Base-by-base conservation (phyloP, 2,888 invertebrate species). In the Cecidostiba fungosa region DNA sequence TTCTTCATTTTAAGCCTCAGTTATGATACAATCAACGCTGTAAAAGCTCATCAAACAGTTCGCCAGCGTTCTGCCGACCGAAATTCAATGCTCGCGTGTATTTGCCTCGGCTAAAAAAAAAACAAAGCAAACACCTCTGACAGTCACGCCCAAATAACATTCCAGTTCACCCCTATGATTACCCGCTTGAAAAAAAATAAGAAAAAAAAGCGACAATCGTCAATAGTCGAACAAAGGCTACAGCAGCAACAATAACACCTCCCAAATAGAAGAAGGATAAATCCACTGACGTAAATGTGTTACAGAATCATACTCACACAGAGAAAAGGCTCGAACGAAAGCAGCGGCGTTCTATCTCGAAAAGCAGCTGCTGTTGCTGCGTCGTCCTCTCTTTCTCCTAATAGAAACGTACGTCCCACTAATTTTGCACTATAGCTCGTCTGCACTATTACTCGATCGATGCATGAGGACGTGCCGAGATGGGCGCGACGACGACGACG, bases 401-500 rank as follows among this genome's bases (percentile, higher is more conserved):
- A 87, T 87, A 80, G 82, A 79, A 87, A 84, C 81, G 84, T 32
- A n/a, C n/a, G 32, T 81, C 82, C 50, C 87, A 84, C 82, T 85
- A 86, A 87, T 87, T 86, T 85, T 47, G 76, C 79, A 82, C 79
- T 82, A n/a, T n/a, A 36, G 82, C 85, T 77, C 84, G 77, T 62
- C 80, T 84, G 84, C 79, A 86, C 86, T 82, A 54, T 70, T 82
- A 81, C 74, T 81, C 79, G 88, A 89, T 89, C 89, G 89, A 90
- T 90, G 87, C 88, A 88, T 88, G 54, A 69, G 76, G 23, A 29
- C 23, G 66, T 16, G 66, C 10, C 29, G 66, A 66, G 29, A 47
- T 43, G 70, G 23, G 72, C 43, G 29, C 69, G 47, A 47, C 69
- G 8, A n/a, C 26, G 66, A n/a, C 69, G 47, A 47, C 69, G 8